These are phyloP conservation scores for Dryobates pubescens DNA, from an alignment of 2,797 vertebrate genomes.

Conservation along the genomic window DNA sequence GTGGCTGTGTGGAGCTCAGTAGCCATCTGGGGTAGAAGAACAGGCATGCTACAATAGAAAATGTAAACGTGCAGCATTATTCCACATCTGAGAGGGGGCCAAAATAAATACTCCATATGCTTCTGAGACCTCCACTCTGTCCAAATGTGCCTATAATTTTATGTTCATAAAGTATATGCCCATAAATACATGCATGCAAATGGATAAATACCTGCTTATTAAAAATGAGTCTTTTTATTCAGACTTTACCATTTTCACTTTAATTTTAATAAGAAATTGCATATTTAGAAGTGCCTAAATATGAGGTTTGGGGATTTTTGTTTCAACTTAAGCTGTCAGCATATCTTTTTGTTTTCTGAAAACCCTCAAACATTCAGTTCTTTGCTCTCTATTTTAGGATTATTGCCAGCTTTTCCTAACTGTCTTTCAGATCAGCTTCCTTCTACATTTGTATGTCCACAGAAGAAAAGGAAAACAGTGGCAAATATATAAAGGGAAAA, in stretches of 20 bases:
- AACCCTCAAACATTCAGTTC: neutral
- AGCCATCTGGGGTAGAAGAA: neutral
- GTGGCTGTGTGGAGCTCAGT: neutral
- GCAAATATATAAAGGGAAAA: neutral
- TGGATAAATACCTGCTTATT: neutral
- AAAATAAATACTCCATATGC: neutral
- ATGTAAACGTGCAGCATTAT: neutral
- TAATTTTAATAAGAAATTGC: neutral
- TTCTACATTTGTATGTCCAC: neutral
- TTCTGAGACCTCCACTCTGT: neutral
- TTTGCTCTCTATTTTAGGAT: neutral
- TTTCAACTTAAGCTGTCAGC: neutral
- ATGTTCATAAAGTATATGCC: neutral
- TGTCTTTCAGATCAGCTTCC: neutral
- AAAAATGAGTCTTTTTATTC: neutral
- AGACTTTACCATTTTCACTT: neutral
- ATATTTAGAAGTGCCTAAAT: neutral
- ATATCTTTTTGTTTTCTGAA: neutral
- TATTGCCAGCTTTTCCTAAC: neutral
- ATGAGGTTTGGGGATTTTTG: neutral
- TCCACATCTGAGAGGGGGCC: neutral
- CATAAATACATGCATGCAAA: neutral
- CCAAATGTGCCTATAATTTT: neutral
- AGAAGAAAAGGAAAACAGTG: neutral
- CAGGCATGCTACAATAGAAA: neutral